Evolutionary conservation across 2,797 vertebrate species (phyloP), one percentile per base, ranked within the genome.

Genomic region (Erpetoichthys calabaricus): DNA sequence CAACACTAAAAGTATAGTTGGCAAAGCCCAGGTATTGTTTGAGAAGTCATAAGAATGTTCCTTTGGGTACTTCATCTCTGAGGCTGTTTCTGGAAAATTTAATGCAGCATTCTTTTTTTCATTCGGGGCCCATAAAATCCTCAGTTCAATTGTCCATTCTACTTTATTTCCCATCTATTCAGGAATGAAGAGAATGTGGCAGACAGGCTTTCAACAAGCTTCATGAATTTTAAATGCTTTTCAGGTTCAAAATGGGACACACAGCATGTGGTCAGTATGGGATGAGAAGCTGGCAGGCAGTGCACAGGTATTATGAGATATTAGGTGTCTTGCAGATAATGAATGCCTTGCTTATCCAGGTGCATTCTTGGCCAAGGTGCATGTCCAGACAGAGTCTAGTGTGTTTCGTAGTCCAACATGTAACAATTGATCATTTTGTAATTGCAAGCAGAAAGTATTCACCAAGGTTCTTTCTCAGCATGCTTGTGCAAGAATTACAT

Each of bases 191-290:
- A 85, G 84, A 91, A 92, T 91, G 89, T 83, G 83, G 83, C 82
- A 81, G 74, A 70, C 66, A 72, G 81, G 80, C 85, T 87, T 82
- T 89, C 82, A 77, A 68, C 70, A 63, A 71, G 73, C 78, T 85
- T 90, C 89, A 91, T 94, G 90, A 91, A 92, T 92, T 91, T 92
- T 89, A 91, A 92, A 91, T 81, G 81, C 77, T 85, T 86, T 90
- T 88, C 82, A 86, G 77, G 80, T 88, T 84, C 79, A 88, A 89
- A 88, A 83, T 79, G 80, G 84, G 80, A 73, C 79, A 75, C 83
- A 78, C 81, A 80, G 83, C 76, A 51, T 83, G 79, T 81, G 65
- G 81, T 82, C 80, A 73, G 73, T 73, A 68, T 65, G 62, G 67
- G 73, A 80, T 70, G 70, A 76, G 75, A 71, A 74, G 72, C 73